Conservation (phyloP, 2,797 vertebrate genomes). For the Bothrops alternatus region DNA sequence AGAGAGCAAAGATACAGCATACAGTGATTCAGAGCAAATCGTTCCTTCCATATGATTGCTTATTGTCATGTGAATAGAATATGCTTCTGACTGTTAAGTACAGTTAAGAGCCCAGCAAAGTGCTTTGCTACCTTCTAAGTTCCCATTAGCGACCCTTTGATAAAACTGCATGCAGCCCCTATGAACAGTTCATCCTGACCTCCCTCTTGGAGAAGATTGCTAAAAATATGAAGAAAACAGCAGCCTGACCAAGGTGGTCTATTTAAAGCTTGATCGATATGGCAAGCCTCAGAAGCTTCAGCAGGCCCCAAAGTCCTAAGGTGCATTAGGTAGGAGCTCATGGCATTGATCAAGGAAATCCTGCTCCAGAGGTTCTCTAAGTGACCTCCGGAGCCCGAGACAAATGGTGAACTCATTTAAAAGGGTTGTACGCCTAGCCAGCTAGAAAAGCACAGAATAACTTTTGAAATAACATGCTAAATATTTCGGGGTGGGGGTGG, state of each 20-base stretch:
- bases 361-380: neutral
- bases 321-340: neutral
- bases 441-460: neutral
- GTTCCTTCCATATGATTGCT: slow-evolving; percentile 1
- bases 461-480: neutral
- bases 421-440: neutral
- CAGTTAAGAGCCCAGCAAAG: slow-evolving; percentile 8
- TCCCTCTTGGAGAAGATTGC: slow-evolving; percentile 14
- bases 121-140: neutral
- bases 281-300: neutral
- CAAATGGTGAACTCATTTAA: neutral
- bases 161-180: slow-evolving; percentile 11
- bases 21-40: neutral
- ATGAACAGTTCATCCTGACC: slow-evolving; percentile 27
- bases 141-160: slow-evolving; percentile 3
- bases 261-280: slow-evolving; percentile 11
- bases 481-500: rapidly evolving
- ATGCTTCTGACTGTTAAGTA: neutral
- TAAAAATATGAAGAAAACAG: slow-evolving; percentile 24
- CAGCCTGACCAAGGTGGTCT: neutral
- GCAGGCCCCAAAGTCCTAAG: neutral
- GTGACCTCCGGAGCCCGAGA: neutral
- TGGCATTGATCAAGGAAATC: neutral
- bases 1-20: neutral
- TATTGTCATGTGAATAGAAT: neutral